phyloP scores from a whole-genome alignment of 2,888 invertebrate species.

The Drosophila niveifrons region DNA sequence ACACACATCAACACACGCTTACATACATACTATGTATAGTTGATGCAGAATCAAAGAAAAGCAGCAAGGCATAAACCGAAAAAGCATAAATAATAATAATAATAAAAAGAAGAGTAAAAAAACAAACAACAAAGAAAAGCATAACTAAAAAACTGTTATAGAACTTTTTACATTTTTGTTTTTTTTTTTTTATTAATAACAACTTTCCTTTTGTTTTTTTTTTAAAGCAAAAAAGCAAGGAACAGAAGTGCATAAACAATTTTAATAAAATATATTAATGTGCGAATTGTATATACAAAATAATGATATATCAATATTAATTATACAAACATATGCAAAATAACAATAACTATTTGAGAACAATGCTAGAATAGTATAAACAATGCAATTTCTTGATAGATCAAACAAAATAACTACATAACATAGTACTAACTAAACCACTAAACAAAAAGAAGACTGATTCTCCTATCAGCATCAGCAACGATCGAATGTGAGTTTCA shows the following conservation, averaged over 20 bases:
- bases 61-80: conserved; percentile 33
- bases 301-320: conserved; percentile 34
- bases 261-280: conserved; percentile 24
- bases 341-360: conserved; percentile 8
- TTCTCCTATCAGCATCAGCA: conserved; percentile 15
- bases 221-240: not conserved
- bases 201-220: conserved; percentile 30
- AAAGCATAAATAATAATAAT: conserved; percentile 38
- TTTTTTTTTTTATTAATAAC: conserved; percentile 51
- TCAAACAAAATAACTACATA: not conserved
- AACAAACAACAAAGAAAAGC: conserved; percentile 13
- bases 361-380: conserved; percentile 25
- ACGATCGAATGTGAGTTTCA: conserved; percentile 11
- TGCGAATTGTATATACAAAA: conserved; percentile 38
- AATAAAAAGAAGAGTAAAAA: conserved; percentile 20
- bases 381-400: not conserved
- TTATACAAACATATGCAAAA: conserved; percentile 32
- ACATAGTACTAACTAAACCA: not conserved
- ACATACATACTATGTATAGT: conserved; percentile 54
- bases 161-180: conserved; percentile 57
- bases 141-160: conserved; percentile 53
- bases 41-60: conserved; percentile 22
- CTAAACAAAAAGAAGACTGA: conserved; percentile 16
- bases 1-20: conserved; percentile 13
- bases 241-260: not conserved